Conservation (phyloP, 2,888 invertebrate species). For the Mesorhabditis belari region DNA sequence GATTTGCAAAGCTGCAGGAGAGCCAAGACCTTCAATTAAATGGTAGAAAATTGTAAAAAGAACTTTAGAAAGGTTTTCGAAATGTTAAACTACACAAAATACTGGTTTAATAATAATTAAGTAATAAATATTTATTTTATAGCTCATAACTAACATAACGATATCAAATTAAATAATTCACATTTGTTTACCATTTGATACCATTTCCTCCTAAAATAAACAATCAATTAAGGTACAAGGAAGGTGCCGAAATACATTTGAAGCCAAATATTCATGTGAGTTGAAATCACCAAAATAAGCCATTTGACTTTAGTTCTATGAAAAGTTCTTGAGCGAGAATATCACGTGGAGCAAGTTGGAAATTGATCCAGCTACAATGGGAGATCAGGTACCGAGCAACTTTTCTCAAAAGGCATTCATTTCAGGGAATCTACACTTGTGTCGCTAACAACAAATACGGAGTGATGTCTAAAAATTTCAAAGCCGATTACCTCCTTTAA, state of each 20-base stretch:
- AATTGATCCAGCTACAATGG: constrained; percentile 52
- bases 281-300: not conserved
- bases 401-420: not conserved
- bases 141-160: no score
- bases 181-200: no score
- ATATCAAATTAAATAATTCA: no score
- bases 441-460: constrained; percentile 51
- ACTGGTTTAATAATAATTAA: no score
- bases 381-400: constrained; percentile 32
- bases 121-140: no score
- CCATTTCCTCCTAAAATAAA: no score
- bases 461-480: constrained; percentile 53
- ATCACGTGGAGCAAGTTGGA: constrained; percentile 51
- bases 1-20: constrained; percentile 80
- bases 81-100: no score
- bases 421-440: constrained; percentile 42
- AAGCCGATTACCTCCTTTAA: constrained; percentile 51
- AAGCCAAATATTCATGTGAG: constrained; percentile 50
- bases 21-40: constrained; percentile 81
- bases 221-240: no score
- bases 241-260: constrained; percentile 78
- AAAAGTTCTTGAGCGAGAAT: constrained; percentile 42
- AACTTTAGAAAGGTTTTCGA: no score
- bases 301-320: constrained; percentile 39
- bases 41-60: no score